Base-by-base conservation (phyloP, 2,888 invertebrate species). In the Synergus umbraculus region DNA sequence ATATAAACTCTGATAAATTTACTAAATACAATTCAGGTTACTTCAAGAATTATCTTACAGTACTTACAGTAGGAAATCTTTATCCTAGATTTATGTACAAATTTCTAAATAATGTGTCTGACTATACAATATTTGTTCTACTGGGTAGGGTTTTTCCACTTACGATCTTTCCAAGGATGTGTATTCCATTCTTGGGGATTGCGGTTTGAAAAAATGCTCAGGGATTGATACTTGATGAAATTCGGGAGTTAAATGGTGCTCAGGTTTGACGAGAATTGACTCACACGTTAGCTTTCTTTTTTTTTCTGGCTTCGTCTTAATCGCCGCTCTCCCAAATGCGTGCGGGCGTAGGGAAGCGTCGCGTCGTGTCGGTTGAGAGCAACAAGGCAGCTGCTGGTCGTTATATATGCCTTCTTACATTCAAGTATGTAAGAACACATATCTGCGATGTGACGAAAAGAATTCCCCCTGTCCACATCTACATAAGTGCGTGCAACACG, bases 381-480 rank as follows among this genome's bases (percentile, higher is more conserved):
- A 54, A 54, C 69, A 54, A 60, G 8, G 73, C 73, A 54, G 73
- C 73, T 73, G 73, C 73, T 49, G 12, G 12, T 29, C 60, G 60
- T 29, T 60, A 73, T 54, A 73, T 54, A 73, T 15, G 37, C 49
- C 29, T 69, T 69, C 69, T 73, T 54, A 54, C 37, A 49, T 49
- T 22, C 49, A 69, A 69, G 69, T 49, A 37, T 18, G n/a, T 46
- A 54, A 54, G 37, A 49, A 73, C 69, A 73, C n/a, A 73, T 49
- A 54, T 73, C 37, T 73, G 49, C 54, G 22, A 73, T 73, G 73
- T 73, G 73, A 54, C 54, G 54, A 73, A 73, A 73, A 54, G 73
- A 73, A n/a, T 73, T 69, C 22, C 13, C 15, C 9, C n/a, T 37
- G 41, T 69, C 22, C 49, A 29, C 49, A 49, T 37, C 46, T 46